Evolutionary conservation across 2,797 vertebrate species (phyloP), one percentile per base, ranked within the genome.

Genomic region (Lagorchestes hirsutus): DNA sequence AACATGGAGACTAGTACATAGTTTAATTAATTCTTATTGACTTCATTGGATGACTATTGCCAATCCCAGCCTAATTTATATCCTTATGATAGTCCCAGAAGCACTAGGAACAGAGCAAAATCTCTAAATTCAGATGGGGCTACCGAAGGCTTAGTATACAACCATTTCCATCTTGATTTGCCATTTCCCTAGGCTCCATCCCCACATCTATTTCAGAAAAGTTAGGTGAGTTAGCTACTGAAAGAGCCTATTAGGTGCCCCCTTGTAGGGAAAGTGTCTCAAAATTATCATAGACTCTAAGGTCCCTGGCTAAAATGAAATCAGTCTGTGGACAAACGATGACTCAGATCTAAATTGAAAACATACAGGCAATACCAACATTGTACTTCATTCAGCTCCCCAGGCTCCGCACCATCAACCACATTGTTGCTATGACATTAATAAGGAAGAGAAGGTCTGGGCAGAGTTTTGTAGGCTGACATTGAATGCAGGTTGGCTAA

Each of bases 291-390:
- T 29, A 95, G 56, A 59, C 67, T 57, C 91, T 24, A 46, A 95
- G 62, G 55, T 54, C 59, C 9, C 55, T 55, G 90, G 50, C 87
- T 92, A 91, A 94, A 96, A 97, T 97, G 95, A 96, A 97, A 95
- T 92, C 82, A 94, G 95, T 93, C 96, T 92, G 34, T 93, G 91
- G 87, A 96, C 87, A 97, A 96, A 95, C 54, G 92, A 82, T 56
- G 94, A 90, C 54, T 58, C 96, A 90, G 93, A 91, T 92, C 90
- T 96, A 67, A 95, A 92, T 52, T 94, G 55, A 94, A 74, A 90
- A 93, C 90, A 54, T 11, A 93, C 93, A 82, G 31, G 34, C 50
- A 5, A 14, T 87, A 46, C 13, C 90, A 14, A 46, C 54, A 50
- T 46, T 94, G 13, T 90, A 52, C 14, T 92, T 95, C 28, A 34